phyloP scores from a whole-genome alignment of 2,888 invertebrate genomes.

The Netelia inedita region DNA sequence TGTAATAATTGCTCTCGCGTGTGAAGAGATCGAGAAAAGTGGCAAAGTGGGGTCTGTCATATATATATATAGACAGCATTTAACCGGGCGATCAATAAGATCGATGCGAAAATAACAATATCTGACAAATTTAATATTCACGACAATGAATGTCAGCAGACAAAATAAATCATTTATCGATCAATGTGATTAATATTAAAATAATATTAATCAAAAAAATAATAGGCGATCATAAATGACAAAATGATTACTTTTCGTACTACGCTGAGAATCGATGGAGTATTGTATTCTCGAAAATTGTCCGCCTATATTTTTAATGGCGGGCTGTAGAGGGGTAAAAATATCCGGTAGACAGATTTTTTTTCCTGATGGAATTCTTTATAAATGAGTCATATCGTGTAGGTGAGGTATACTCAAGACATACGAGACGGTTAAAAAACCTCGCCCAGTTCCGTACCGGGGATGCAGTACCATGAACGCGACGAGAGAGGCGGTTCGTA shows the following conservation, averaged over 20 bases:
- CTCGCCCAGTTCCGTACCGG: constrained; percentile 35
- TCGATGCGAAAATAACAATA: background rate
- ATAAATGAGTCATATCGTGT: constrained; percentile 52
- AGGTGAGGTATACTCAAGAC: background rate
- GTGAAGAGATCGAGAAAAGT: background rate
- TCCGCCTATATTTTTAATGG: too few relatives aligned
- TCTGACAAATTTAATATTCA: background rate
- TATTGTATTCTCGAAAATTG: too few relatives aligned
- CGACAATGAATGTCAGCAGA: background rate
- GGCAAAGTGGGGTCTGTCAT: background rate
- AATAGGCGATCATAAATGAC: too few relatives aligned
- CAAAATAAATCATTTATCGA: background rate
- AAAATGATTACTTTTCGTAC: too few relatives aligned
- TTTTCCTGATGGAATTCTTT: background rate
- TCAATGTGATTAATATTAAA: too few relatives aligned
- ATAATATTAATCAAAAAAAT: too few relatives aligned
- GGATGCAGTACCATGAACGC: constrained; percentile 25
- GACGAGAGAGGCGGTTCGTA: constrained; percentile 35
- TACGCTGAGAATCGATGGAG: too few relatives aligned
- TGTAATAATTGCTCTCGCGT: background rate
- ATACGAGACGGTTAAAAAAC: background rate
- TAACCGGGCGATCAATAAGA: background rate
- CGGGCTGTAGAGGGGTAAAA: too few relatives aligned
- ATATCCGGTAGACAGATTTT: background rate
- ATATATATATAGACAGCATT: background rate